Evolutionary conservation across 2,113 vertebrate species (phyloP).

Genomic region (Numenius arquata): DNA sequence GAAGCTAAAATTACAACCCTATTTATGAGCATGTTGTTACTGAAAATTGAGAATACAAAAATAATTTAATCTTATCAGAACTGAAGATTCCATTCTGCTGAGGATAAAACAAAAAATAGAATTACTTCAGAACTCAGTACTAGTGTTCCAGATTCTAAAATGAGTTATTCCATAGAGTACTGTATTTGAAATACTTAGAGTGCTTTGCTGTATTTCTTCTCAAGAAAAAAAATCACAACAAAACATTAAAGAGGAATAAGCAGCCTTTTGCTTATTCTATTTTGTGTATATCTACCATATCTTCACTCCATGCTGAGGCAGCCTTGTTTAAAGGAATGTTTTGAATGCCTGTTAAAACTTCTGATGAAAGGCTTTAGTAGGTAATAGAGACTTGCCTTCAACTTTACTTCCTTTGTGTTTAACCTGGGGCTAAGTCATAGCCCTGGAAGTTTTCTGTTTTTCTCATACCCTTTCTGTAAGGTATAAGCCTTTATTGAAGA

Average conservation of each 20-base stretch:
- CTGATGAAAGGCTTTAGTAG: background rate
- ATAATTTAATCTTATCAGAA: background rate
- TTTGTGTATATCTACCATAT: background rate
- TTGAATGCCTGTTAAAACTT: background rate
- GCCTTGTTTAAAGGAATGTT: background rate
- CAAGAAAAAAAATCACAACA: background rate
- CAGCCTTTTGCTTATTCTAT: background rate
- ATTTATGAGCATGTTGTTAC: background rate
- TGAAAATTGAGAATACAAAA: background rate
- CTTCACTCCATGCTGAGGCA: background rate
- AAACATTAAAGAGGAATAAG: background rate
- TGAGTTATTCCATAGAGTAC: background rate
- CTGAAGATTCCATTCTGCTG: background rate
- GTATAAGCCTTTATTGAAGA: background rate
- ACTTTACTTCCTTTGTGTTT: background rate
- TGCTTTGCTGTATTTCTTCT: background rate
- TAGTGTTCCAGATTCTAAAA: background rate
- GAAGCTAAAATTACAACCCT: background rate
- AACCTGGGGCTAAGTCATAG: background rate
- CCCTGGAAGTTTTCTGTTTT: background rate
- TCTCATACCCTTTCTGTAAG: background rate
- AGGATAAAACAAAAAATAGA: background rate
- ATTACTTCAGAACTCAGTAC: background rate
- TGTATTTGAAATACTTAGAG: background rate
- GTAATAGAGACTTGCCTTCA: background rate